Conservation (phyloP, 2,113 vertebrate species). For the Pelmatolapia mariae region DNA sequence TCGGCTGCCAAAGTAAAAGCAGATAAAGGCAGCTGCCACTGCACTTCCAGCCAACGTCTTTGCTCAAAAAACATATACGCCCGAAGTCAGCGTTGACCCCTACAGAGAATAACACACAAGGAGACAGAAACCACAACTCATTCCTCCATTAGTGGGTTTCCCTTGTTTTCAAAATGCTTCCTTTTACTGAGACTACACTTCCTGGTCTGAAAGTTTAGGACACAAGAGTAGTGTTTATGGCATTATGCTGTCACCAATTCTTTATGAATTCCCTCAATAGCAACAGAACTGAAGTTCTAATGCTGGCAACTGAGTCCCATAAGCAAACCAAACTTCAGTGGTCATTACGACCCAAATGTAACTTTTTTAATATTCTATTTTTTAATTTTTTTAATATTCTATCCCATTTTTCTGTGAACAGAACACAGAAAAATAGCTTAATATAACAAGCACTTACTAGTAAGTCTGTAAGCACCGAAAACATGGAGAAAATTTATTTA, state of each 20-base stretch:
- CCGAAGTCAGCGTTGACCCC: constrained; percentile 37
- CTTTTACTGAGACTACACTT: constrained; percentile 17
- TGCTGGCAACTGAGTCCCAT: not conserved
- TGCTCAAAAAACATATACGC: not conserved
- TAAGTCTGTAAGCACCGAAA: not conserved
- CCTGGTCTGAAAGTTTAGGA: not conserved
- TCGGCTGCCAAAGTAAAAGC: constrained; percentile 10
- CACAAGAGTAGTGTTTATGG: not conserved
- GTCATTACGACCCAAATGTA: not conserved
- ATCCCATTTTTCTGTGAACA: not conserved
- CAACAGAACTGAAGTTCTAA: not conserved
- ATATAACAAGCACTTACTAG: not conserved
- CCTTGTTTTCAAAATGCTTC: constrained; percentile 56
- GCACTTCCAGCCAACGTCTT: constrained; percentile 25
- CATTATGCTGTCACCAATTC: not conserved
- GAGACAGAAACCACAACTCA: constrained; percentile 53
- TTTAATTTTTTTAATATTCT: not conserved
- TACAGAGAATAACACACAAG: constrained; percentile 21
- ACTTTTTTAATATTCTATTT: not conserved
- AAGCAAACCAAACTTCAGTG: not conserved
- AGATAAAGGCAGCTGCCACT: constrained; percentile 40
- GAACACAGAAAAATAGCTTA: not conserved
- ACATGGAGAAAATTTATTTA: not conserved
- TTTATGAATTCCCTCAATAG: not conserved
- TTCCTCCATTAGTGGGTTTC: constrained; percentile 33